Conservation (phyloP, 2,113 vertebrate species). For the Candoia aspera region DNA sequence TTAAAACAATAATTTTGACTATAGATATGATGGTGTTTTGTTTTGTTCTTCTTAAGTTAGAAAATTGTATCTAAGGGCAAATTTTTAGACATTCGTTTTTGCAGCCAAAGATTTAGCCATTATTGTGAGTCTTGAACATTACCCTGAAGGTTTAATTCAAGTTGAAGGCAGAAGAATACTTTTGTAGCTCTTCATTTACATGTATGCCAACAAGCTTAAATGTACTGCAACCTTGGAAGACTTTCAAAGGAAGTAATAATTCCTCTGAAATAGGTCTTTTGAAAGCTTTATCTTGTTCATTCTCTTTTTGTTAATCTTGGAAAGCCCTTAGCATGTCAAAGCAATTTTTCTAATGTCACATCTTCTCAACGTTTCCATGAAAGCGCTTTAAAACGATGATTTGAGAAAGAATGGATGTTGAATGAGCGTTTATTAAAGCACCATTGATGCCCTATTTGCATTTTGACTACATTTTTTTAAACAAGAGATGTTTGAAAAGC, state of each 20-base stretch:
- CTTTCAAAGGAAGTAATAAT: conserved; percentile 98
- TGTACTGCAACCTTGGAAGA: conserved; percentile 97
- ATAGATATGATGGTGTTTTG: background rate
- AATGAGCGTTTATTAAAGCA: conserved; percentile 83
- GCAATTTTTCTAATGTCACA: conserved; percentile 99
- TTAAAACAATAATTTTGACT: conserved; percentile 49
- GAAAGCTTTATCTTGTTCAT: conserved; percentile 98
- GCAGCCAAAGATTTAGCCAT: conserved; percentile 59
- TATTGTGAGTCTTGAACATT: conserved; percentile 63
- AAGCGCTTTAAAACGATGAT: conserved; percentile 91
- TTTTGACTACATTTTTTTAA: conserved; percentile 77
- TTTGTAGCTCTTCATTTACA: conserved; percentile 94
- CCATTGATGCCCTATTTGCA: conserved; percentile 80
- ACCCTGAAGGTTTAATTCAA: conserved; percentile 81
- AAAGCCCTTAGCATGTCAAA: conserved; percentile 96
- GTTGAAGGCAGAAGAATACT: conserved; percentile 85
- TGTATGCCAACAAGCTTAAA: conserved; percentile 99
- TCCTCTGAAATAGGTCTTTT: conserved; percentile 98
- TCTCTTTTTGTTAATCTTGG: conserved; percentile 95
- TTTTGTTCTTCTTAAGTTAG: conserved; percentile 25
- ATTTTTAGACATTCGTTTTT: conserved; percentile 46
- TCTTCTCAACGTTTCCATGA: conserved; percentile 98
- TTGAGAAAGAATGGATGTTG: conserved; percentile 88
- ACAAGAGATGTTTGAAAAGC: conserved; percentile 66
- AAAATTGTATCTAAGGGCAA: conserved; percentile 41